Evolutionary conservation across 2,113 vertebrate genomes (phyloP).

Genomic region (Cyprinodon variegatus): DNA sequence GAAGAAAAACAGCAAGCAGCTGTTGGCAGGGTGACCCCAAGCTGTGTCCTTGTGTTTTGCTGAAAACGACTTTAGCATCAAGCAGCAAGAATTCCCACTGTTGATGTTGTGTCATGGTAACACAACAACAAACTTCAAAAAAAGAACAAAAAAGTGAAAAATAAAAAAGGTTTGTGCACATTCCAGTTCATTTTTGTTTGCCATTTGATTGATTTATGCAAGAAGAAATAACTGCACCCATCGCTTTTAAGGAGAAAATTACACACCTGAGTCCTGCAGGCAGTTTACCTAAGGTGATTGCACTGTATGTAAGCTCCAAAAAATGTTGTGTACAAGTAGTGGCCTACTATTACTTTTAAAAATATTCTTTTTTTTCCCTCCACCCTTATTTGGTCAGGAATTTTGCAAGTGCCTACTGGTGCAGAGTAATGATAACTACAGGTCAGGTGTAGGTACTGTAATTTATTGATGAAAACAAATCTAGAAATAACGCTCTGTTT

Average conservation of each 20-base stretch:
- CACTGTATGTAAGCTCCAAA: background rate
- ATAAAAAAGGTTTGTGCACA: background rate
- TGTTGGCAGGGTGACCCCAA: background rate
- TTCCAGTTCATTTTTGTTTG: background rate
- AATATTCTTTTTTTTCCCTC: too few relatives aligned
- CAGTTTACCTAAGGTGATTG: background rate
- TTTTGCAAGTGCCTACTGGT: too few relatives aligned
- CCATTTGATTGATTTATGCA: background rate
- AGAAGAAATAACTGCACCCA: background rate
- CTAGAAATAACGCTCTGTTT: too few relatives aligned
- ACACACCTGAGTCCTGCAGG: background rate
- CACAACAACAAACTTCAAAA: background rate
- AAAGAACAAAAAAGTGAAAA: too few relatives aligned
- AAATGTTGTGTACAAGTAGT: background rate
- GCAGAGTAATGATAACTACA: too few relatives aligned
- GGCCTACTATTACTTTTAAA: too few relatives aligned
- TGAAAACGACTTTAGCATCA: background rate
- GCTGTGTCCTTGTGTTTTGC: background rate
- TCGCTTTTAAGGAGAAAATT: background rate
- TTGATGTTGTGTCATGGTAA: background rate
- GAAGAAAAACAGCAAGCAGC: background rate
- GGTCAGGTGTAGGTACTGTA: too few relatives aligned
- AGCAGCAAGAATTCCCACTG: background rate
- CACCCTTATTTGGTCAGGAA: too few relatives aligned
- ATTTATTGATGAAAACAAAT: too few relatives aligned